phyloP scores from a whole-genome alignment of 2,888 invertebrate genomes.

The Agrilus biguttatus region DNA sequence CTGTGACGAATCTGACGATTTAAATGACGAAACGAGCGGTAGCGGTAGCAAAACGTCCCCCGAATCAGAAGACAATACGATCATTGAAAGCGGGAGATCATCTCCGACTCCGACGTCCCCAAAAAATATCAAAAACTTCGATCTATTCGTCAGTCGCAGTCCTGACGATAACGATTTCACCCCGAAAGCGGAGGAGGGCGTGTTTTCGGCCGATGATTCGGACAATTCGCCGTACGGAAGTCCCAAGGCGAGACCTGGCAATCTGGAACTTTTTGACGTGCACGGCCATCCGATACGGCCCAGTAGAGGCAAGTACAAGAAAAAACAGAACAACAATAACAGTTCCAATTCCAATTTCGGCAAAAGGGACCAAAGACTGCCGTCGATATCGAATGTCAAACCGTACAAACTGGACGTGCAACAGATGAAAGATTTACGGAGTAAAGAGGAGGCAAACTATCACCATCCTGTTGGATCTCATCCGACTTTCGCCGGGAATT shows the following conservation, averaged over 20 bases:
- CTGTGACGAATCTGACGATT: constrained; percentile 19
- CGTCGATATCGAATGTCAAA: constrained; percentile 68
- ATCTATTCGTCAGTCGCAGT: constrained; percentile 1
- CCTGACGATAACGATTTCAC: constrained; percentile 10
- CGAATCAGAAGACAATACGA: constrained; percentile 25
- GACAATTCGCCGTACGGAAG: constrained; percentile 18
- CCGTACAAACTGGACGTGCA: constrained; percentile 36
- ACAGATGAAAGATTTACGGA: constrained; percentile 39
- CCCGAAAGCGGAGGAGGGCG: constrained; percentile 18
- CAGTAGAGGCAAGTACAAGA: constrained; percentile 36
- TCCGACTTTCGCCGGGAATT: constrained; percentile 53
- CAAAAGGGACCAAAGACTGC: constrained; percentile 50
- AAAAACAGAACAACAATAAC: constrained; percentile 23
- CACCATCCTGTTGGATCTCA: constrained; percentile 15
- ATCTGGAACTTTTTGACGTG: constrained; percentile 44
- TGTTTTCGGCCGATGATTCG: constrained; percentile 27
- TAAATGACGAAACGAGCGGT: constrained; percentile 14
- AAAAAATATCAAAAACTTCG: constrained; percentile 4
- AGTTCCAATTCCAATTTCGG: too few relatives aligned
- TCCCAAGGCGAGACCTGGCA: constrained; percentile 40
- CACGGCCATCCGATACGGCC: constrained; percentile 40
- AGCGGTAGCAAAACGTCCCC: constrained; percentile 23
- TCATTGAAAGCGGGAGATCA: constrained; percentile 18
- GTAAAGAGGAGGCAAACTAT: constrained; percentile 28
- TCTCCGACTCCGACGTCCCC: constrained; percentile 1